Base-by-base conservation (phyloP, 2,113 vertebrate species). In the Eptesicus fuscus region DNA sequence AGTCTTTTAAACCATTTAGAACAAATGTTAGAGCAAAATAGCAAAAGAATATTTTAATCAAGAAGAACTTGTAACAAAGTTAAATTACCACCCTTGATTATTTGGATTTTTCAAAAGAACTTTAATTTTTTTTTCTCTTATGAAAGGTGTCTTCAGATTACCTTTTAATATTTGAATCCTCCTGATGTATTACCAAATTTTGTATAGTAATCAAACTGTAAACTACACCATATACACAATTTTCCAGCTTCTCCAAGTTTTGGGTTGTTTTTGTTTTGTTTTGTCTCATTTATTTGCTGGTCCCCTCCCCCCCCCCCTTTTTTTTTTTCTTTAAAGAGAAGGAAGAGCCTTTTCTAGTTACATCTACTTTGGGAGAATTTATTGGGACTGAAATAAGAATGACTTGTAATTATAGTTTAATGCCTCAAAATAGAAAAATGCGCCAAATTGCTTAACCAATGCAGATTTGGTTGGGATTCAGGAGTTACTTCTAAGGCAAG, bases 381-480 rank as follows among this genome's bases (percentile, higher is more conserved):
- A 97, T 96, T 93, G 95, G 59, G 40, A 95, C 47, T 83, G 56
- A 93, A 79, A 86, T 73, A 77, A 95, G 7, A 67, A 32, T 77
- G 44, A 82, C 25, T 84, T 77, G 4, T 79, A 93, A 95, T 94
- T 94, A 96, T 37, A 91, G 13, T 71, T 83, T 23, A 87, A 84
- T 96, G 93, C 61, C 40, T 94, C 53, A 96, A 87, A 95, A 42
- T 22, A 92, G 70, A 90, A 93, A 47, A 87, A 32, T 88, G 11
- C 44, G 95, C 87, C 47, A 90, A 79, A 92, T 83, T 95, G 94
- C 79, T 96, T 88, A 92, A 73, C 51, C 56, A 93, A 35, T 83
- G 35, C 42, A 96, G 88, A 94, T 91, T 93, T 93, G 79, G 32
- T 95, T 94, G 28, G 42, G 61, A 96, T 96, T 97, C 77, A 44